Evolutionary conservation across 2,888 invertebrate species (phyloP).

Genomic region (Eristalis tenax): DNA sequence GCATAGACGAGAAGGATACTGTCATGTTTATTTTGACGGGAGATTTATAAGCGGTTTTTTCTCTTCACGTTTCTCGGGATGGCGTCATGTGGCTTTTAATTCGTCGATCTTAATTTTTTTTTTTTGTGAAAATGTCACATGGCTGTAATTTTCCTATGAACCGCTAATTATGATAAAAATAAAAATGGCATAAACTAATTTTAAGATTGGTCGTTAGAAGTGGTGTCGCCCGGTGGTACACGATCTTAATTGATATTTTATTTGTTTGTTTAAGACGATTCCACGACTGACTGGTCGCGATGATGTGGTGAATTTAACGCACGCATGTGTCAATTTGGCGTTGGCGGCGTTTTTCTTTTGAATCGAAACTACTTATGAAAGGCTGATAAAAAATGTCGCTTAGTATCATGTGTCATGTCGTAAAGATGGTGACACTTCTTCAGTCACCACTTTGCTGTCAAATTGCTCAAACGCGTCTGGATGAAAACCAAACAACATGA

Average conservation of each 20-base stretch:
- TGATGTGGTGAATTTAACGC: not conserved
- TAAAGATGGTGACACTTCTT: not conserved
- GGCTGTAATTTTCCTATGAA: conserved; percentile 45
- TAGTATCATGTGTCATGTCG: not conserved
- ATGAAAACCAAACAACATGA: no score
- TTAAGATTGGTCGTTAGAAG: not conserved
- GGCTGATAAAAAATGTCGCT: not conserved
- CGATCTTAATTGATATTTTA: conserved; percentile 14
- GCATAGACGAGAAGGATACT: not conserved
- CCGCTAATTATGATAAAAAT: conserved; percentile 32
- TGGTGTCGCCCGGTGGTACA: not conserved
- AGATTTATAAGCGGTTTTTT: not conserved
- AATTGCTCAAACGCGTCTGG: no score
- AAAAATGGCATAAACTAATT: conserved; percentile 31
- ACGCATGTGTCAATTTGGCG: not conserved
- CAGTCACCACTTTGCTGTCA: not conserved
- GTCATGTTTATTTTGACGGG: conserved; percentile 19
- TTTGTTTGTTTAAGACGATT: not conserved
- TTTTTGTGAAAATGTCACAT: conserved; percentile 33
- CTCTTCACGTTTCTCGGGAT: not conserved
- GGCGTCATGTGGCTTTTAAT: not conserved
- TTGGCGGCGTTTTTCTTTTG: not conserved
- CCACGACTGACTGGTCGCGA: not conserved
- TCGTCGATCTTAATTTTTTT: no score
- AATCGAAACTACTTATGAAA: not conserved